phyloP scores from a whole-genome alignment of 2,888 invertebrate species.

The Fabriciana adippe region DNA sequence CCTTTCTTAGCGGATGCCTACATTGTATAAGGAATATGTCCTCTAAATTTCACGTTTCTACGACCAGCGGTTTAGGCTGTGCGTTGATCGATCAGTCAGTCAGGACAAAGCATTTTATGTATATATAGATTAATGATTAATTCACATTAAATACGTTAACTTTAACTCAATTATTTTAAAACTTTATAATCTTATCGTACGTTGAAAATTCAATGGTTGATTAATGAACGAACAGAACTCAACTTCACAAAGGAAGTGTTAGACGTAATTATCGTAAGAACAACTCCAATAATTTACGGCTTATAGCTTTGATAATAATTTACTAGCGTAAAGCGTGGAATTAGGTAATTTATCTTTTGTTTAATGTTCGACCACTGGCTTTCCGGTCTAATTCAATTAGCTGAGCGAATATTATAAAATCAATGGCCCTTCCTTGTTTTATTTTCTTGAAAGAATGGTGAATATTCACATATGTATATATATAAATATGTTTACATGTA shows the following conservation, averaged over 20 bases:
- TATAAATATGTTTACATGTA: background rate
- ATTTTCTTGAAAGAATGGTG: background rate
- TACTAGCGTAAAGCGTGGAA: conserved; percentile 69
- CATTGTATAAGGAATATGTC: too few species aligned
- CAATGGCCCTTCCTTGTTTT: conserved; percentile 13
- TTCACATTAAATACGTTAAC: too few species aligned
- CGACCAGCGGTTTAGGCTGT: too few species aligned
- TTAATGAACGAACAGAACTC: conserved; percentile 21
- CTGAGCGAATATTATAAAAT: conserved; percentile 38
- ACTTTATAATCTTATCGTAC: background rate
- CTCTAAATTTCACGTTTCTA: too few species aligned
- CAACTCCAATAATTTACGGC: conserved; percentile 34
- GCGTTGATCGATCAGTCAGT: too few species aligned
- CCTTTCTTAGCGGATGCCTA: too few species aligned
- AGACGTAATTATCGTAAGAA: conserved; percentile 33
- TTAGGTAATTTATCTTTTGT: conserved; percentile 67
- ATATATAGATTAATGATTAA: too few species aligned
- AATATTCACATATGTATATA: background rate
- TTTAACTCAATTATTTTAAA: background rate
- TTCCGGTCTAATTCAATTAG: conserved; percentile 70
- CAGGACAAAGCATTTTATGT: too few species aligned
- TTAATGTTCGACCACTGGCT: conserved; percentile 60
- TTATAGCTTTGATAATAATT: conserved; percentile 53
- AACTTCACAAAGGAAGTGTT: conserved; percentile 26
- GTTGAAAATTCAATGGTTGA: conserved; percentile 11